A percentile compares a stretch with the other conserved stretches of the same genome.
These are phyloP conservation scores for Picus viridis DNA, from an alignment of 2,797 vertebrate genomes.

Conservation along the genomic window DNA sequence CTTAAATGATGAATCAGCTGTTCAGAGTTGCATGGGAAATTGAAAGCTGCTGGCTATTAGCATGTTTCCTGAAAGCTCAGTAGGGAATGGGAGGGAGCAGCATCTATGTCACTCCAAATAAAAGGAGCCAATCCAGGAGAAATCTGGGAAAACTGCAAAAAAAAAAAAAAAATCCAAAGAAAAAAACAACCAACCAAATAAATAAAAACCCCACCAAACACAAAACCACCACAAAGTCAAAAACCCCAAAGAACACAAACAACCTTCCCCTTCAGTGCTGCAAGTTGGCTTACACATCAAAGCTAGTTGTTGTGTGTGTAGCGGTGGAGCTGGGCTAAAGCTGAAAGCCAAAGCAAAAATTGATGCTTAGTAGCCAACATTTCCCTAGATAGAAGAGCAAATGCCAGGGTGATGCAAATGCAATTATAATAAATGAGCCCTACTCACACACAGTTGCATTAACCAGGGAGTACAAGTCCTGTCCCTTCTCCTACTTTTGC, in stretches of 20 bases:
- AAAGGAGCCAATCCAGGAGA: neutral
- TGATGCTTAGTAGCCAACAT: slow-evolving; percentile 30
- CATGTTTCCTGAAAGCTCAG: neutral
- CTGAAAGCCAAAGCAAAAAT: slow-evolving; percentile 25
- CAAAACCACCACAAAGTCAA: neutral
- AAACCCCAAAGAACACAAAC: neutral
- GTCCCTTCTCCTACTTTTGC: neutral
- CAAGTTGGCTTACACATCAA: slow-evolving; percentile 37
- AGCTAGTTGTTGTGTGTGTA: neutral
- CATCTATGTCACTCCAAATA: neutral
- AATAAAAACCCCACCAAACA: no score
- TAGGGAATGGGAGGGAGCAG: slow-evolving; percentile 23
- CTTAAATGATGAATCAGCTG: slow-evolving; percentile 48
- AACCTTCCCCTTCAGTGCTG: neutral
- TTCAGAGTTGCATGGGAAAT: slow-evolving; percentile 29
- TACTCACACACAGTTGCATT: neutral
- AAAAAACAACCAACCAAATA: neutral
- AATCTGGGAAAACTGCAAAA: neutral
- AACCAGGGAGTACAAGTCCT: neutral
- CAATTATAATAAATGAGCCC: slow-evolving; percentile 4
- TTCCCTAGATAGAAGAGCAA: slow-evolving; percentile 41
- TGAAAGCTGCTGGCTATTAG: slow-evolving; percentile 30
- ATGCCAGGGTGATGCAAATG: neutral
- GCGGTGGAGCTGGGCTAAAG: neutral
- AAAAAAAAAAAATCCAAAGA: neutral